Percentiles rank a stretch among this genome's conserved stretches.
Conservation (phyloP, 1,140 invertebrate species). For the Nomia melanderi region DNA sequence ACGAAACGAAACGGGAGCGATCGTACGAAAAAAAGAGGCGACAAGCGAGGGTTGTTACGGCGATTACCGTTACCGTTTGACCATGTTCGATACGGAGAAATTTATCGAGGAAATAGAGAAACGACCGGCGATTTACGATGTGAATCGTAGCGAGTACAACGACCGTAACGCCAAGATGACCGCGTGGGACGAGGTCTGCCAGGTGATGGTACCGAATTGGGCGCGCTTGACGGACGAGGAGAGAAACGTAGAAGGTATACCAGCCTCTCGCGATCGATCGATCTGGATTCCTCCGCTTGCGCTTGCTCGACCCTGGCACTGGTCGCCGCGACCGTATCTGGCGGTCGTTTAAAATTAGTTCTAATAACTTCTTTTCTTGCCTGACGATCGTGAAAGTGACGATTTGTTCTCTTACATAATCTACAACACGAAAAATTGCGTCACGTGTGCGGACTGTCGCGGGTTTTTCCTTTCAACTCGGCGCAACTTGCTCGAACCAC, state of each 20-base stretch:
- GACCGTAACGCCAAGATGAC: slow-evolving; percentile 74
- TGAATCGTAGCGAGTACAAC: slow-evolving; percentile 73
- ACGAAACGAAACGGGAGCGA: not conserved
- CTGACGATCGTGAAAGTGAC: not conserved
- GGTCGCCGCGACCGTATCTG: slow-evolving; percentile 1
- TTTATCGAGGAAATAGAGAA: slow-evolving; percentile 76
- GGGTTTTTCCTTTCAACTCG: not conserved
- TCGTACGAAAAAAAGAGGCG: not conserved
- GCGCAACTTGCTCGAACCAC: not conserved
- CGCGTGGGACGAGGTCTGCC: slow-evolving; percentile 76
- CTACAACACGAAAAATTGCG: not conserved
- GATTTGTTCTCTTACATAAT: slow-evolving; percentile 6
- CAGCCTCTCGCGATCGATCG: slow-evolving; percentile 58
- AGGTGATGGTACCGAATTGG: slow-evolving; percentile 75
- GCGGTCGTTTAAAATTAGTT: slow-evolving; percentile 32
- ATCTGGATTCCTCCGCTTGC: slow-evolving; percentile 56
- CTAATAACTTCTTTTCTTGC: slow-evolving; percentile 1
- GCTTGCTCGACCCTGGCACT: slow-evolving; percentile 32
- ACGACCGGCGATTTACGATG: slow-evolving; percentile 76
- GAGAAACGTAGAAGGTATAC: slow-evolving; percentile 74
- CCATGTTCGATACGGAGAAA: slow-evolving; percentile 75
- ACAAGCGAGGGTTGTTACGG: not conserved
- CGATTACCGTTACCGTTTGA: not conserved
- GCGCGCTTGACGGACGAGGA: slow-evolving; percentile 70
- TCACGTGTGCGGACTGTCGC: too few species aligned